A percentile compares a stretch with the other conserved stretches of the same genome.
phyloP scores from a whole-genome alignment of 2,797 vertebrate genomes.

The Tapera naevia region DNA sequence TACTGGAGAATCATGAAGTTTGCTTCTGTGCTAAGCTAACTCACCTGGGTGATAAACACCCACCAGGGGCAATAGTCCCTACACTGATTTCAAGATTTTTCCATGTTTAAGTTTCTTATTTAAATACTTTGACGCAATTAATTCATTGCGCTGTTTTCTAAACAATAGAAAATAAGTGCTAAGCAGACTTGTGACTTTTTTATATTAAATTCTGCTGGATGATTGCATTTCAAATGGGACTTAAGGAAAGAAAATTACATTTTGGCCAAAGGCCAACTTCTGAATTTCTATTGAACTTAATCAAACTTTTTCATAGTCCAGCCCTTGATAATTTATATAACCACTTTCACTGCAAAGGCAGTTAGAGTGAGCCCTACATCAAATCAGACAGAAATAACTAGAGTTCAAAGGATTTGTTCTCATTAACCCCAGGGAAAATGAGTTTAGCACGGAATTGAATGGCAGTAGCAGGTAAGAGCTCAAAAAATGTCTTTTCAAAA shows the following conservation, averaged over 20 bases:
- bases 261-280: slow-evolving; percentile 46
- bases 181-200: neutral
- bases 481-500: neutral
- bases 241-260: neutral
- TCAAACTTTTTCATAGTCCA: slow-evolving; percentile 18
- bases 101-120: neutral
- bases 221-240: neutral
- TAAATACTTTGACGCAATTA: neutral
- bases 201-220: neutral
- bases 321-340: slow-evolving; percentile 19
- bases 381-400: slow-evolving; percentile 3
- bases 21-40: neutral
- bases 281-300: slow-evolving; percentile 50
- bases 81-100: neutral
- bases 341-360: neutral
- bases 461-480: neutral
- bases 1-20: rapidly evolving
- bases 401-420: slow-evolving; percentile 38
- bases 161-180: neutral
- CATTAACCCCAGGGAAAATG: slow-evolving; percentile 41
- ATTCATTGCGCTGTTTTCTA: neutral
- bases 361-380: neutral
- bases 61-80: neutral
- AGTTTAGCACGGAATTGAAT: neutral
- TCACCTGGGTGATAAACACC: too few relatives aligned